Base-by-base conservation (phyloP, 2,113 vertebrate genomes). In the Ivindomyrus marchei region DNA sequence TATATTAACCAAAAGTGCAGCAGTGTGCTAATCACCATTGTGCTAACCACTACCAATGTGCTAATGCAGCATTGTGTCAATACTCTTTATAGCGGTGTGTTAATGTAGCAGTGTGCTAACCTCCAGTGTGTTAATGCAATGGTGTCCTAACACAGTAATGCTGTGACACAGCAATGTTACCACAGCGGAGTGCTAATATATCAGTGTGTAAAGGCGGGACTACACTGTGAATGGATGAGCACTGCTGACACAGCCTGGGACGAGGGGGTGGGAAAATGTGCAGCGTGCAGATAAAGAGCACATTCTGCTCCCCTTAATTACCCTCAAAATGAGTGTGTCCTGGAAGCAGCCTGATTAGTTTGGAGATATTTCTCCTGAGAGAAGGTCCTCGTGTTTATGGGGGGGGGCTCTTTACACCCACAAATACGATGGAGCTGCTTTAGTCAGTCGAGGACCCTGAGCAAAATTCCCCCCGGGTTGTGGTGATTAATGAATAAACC, bases 221-320 rank as follows among this genome's bases (percentile, higher is more conserved):
- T 89, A 88, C 92, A 92, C 93, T 94, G 91, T 92, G 93, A 94
- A 95, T 94, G 94, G 95, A 95, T 95, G 95, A 94, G 93, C 89
- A 91, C n/a, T 83, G 49, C 36, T 74, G n/a, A 89, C 91, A 88
- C 86, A 90, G 90, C 36, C 74, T 80, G 36, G 87, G 88, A 93
- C 93, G 9, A 36, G 58, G 56, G 87, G 90, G 87, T 36, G 88
- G 53, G 88, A 90, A 94, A 95, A 95, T 94, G 91, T 95, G 95
- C 90, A 92, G 92, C 93, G 94, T 94, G 93, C 88, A 93, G 95
- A 95, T 95, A 93, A 94, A 94, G 94, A 93, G 89, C 88, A 92
- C 91, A 92, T 89, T 88, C 93, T 88, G 91, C 92, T 92, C 94
- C 94, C 93, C 93, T 93, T 94, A 95, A 95, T 95, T 95, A 95